Conservation (phyloP, 2,797 vertebrate genomes). For the Lutra lutra region DNA sequence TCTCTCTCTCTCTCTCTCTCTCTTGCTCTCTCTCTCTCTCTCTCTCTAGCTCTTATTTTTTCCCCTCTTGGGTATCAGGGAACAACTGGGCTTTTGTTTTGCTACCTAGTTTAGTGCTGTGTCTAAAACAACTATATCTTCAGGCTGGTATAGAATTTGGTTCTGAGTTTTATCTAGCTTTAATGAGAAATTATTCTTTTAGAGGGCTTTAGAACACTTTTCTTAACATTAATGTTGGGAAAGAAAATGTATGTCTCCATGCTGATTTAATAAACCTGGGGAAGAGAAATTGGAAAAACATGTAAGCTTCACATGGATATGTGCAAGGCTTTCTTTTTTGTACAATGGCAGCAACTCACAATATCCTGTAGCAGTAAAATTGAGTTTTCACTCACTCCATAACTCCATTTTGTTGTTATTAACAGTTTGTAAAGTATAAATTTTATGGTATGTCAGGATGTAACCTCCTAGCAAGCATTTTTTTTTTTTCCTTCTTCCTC, state of each 20-base stretch:
- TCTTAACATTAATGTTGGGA: constrained; percentile 34
- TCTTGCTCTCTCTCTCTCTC: constrained; percentile 1
- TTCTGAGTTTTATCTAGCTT: neutral
- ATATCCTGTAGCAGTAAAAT: neutral
- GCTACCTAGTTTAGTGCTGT: constrained; percentile 49
- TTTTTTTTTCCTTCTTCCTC: neutral
- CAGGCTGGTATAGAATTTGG: constrained; percentile 60
- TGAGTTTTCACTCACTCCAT: constrained; percentile 4
- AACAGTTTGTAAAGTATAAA: neutral
- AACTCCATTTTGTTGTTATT: neutral
- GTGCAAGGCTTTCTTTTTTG: neutral
- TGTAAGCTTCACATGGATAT: neutral
- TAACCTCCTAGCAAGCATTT: neutral
- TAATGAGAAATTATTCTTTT: constrained; percentile 69
- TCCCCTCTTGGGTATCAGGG: neutral
- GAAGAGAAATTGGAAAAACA: neutral
- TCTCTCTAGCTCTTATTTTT: neutral
- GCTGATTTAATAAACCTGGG: constrained; percentile 60
- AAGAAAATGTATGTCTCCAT: constrained; percentile 62
- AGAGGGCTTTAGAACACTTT: constrained; percentile 67
- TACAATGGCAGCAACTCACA: neutral
- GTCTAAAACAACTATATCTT: constrained; percentile 66
- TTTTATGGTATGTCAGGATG: neutral
- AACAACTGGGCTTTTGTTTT: constrained; percentile 29
- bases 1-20: neutral